These are phyloP conservation scores for Schmidtea mediterranea DNA, from an alignment of 1,140 invertebrate genomes.

Conservation along the genomic window DNA sequence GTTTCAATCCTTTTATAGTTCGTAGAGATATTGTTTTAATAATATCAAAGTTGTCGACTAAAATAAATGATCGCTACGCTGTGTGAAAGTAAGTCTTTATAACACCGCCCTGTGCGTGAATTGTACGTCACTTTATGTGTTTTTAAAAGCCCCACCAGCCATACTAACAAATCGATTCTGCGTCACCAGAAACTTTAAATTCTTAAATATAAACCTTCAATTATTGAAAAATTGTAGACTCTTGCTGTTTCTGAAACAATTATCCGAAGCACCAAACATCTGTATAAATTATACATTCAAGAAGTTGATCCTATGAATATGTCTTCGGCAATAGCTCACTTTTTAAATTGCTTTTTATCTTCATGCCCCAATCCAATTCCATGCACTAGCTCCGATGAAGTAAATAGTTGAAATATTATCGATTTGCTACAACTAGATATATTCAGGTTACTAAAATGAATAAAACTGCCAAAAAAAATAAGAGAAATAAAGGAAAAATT, in stretches of 20 bases:
- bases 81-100: no score
- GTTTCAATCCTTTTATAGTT: no score
- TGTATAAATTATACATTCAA: constrained; percentile 69
- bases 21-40: no score
- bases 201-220: no score
- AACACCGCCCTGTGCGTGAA: no score
- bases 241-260: constrained; percentile 63
- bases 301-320: constrained; percentile 59
- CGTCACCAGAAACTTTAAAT: no score
- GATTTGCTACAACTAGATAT: neutral
- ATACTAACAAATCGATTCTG: no score
- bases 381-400: constrained; percentile 13
- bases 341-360: constrained; percentile 62
- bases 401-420: neutral
- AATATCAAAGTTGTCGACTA: no score
- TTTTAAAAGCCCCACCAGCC: no score
- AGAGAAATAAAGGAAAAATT: constrained; percentile 37
- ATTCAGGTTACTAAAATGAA: constrained; percentile 14
- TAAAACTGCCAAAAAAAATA: constrained; percentile 38
- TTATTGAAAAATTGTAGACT: no score
- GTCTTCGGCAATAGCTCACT: constrained; percentile 61
- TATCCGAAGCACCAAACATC: constrained; percentile 58
- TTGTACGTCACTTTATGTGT: no score
- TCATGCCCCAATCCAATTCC: constrained; percentile 15
- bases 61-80: no score